phyloP scores from a whole-genome alignment of 2,797 vertebrate species.

The Rhabdophis nuchalis region DNA sequence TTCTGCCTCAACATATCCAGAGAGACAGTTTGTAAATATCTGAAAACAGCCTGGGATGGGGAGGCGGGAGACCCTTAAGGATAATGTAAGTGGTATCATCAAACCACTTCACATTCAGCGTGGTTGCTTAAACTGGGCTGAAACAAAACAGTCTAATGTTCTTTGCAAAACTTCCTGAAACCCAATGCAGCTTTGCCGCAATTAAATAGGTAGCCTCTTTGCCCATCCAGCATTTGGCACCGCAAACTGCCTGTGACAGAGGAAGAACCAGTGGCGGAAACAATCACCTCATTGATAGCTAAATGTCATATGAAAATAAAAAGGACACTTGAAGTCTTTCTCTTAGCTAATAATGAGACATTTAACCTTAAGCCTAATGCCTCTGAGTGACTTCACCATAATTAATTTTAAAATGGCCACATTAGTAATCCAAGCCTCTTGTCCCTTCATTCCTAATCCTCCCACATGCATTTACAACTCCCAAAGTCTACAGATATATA shows the following conservation, averaged over 20 bases:
- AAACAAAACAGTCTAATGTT: not conserved
- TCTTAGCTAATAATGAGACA: constrained; percentile 58
- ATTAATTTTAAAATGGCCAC: constrained; percentile 49
- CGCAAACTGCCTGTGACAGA: constrained; percentile 48
- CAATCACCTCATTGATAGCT: constrained; percentile 69
- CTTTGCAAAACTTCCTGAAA: not conserved
- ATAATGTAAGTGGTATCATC: not conserved
- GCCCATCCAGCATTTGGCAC: constrained; percentile 51
- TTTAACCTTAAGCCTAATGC: constrained; percentile 66
- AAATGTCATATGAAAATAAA: constrained; percentile 73
- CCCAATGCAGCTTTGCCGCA: not conserved
- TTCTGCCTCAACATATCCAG: not conserved
- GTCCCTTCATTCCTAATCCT: not conserved
- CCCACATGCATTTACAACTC: constrained; percentile 13
- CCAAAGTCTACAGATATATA: not conserved
- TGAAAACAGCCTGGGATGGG: not conserved
- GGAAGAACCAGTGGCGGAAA: constrained; percentile 50
- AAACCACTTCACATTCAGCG: not conserved
- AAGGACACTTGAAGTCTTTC: constrained; percentile 71
- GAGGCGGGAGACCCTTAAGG: not conserved
- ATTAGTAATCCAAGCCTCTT: constrained; percentile 37
- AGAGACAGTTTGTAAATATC: not conserved
- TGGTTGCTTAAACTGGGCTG: not conserved
- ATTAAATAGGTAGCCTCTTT: not conserved
- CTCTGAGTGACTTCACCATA: constrained; percentile 52